Evolutionary conservation across 1,140 invertebrate species (phyloP), one percentile per base, ranked within the genome.

Genomic region (Samia ricini): DNA sequence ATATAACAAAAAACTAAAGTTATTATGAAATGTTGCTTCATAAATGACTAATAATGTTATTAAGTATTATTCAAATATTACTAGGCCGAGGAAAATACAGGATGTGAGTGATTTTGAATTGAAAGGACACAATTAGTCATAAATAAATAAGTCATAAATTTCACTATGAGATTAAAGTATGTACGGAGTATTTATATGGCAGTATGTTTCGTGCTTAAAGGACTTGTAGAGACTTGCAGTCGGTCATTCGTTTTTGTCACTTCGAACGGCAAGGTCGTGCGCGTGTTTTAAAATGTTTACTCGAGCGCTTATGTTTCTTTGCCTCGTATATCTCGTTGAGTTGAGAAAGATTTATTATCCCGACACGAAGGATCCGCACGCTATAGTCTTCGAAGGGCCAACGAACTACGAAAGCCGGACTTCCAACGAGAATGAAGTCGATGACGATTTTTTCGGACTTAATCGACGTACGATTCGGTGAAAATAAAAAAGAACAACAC

Each of bases 351-450:
- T 70, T 21, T 75, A 78, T 29, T 77, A 76, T 51, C 76, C 79
- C 5, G 22, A 63, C 12, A 60, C 56, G 19, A 50, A 71, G 0
- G 65, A 65, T 54, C 74, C 76, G 2, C 42, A 72, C 7, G 74
- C 74, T 0, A 81, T 81, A 22, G 79, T 76, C 0, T 81, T 81
- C 42, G 76, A 79, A 12, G 79, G 73, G 12, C 79, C 79, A 0
- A 81, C 79, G 2, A 81, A 81, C 42, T 71, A 68, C 12, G 66
- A 72, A 18, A 64, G 15, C 7, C 59, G 55, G 48, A 68, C 36
- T 10, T 0, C 50, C 48, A 24, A 20, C 3, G 68, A 71, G 20
- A 72, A 74, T 22, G 69, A 77, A 49, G 61, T 74, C 0, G 59
- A 71, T 0, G 61, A 71, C 26, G 66, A 71, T 55, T 67, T 71